A percentile compares a stretch with the other conserved stretches of the same genome.
Evolutionary conservation across 2,888 invertebrate genomes (phyloP).

Genomic region (Myopa tessellatipennis): DNA sequence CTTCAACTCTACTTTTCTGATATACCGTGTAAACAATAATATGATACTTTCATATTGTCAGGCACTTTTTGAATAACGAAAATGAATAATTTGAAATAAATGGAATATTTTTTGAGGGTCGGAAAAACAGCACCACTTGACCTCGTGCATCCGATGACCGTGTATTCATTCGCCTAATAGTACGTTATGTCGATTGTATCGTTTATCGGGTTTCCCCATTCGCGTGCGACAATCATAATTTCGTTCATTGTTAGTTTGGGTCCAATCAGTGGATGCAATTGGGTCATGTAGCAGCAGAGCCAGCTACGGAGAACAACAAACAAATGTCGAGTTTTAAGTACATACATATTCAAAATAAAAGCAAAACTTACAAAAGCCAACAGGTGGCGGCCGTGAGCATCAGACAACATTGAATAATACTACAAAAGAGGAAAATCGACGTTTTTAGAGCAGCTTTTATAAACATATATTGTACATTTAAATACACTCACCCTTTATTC

Average conservation of each 20-base stretch:
- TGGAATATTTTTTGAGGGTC: neutral
- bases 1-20: too few species aligned
- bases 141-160: neutral
- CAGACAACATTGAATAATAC: constrained; percentile 64
- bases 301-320: constrained; percentile 53
- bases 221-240: constrained; percentile 63
- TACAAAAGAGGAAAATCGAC: constrained; percentile 42
- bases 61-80: constrained; percentile 16
- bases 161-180: constrained; percentile 17
- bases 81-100: neutral
- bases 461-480: neutral
- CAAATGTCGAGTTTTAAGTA: neutral
- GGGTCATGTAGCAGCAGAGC: constrained; percentile 66
- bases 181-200: constrained; percentile 55
- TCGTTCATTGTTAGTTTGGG: constrained; percentile 62
- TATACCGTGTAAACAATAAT: neutral
- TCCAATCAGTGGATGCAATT: constrained; percentile 65
- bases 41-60: constrained; percentile 2
- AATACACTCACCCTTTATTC: constrained; percentile 60
- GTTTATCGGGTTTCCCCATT: constrained; percentile 63
- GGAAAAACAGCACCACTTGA: neutral
- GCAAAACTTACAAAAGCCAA: constrained; percentile 63
- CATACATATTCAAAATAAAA: constrained; percentile 4
- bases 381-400: constrained; percentile 65
- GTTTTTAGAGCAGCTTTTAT: constrained; percentile 8